Base-by-base conservation (phyloP, 2,888 invertebrate genomes). In the Synanthedon andrenaeformis region DNA sequence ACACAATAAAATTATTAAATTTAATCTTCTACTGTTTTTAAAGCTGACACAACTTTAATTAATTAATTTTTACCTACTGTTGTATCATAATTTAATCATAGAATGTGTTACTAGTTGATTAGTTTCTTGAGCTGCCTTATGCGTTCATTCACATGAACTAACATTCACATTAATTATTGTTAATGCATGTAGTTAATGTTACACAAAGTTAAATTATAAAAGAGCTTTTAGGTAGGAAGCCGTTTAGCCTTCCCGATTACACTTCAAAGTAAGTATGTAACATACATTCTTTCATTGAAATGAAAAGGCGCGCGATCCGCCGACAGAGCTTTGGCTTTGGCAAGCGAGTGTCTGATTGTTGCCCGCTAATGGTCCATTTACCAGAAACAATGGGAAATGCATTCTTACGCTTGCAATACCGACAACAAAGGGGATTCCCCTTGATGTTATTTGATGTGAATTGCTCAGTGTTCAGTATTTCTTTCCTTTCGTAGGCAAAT, bases 301-400 rank as follows among this genome's bases (percentile, higher is more conserved):
- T 61, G 74, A 80, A 82, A 82, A 76, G 79, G 79, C 79, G 77
- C 74, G 75, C 80, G 79, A 79, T 79, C 70, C 45, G 13, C 14
- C n/a, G 8, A 68, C 69, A 70, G 66, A 35, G 35, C 35, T 78
- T 78, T 76, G 75, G 35, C 35, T 78, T 78, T 76, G 75, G 72
- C 77, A 77, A 72, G 73, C 72, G 74, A 74, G 72, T 67, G 42
- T 48, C 54, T 59, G 74, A 79, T 70, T 79, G 81, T 76, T 75
- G 76, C 76, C 76, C 76, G 70, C 72, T 84, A 85, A 84, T 83
- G 83, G 83, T 72, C 70, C 70, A 67, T 64, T 51, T 63, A 65
- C 62, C 64, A 71, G 70, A 79, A 83, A 84, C 83, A 84, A 84
- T 82, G 74, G 76, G 71, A 78, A 66, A 66, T 63, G 68, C 67